These are phyloP conservation scores for Itoplectis maculator DNA, from an alignment of 2,888 invertebrate species.

Conservation along the genomic window DNA sequence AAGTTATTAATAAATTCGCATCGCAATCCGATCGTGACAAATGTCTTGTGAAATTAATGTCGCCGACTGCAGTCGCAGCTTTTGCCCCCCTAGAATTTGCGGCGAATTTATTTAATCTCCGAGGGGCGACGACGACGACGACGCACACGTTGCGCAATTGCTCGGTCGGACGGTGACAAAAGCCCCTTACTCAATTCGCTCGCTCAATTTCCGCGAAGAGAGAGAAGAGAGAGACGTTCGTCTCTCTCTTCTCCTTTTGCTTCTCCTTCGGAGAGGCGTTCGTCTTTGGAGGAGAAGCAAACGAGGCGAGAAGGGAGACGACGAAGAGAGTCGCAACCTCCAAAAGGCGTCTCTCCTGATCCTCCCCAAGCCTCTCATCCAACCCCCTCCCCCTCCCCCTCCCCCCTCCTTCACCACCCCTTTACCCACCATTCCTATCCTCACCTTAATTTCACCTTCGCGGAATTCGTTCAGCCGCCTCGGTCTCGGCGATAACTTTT, in stretches of 20 bases:
- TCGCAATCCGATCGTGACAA: neutral
- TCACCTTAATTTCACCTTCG: slow-evolving; percentile 61
- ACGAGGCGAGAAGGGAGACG: slow-evolving; percentile 3
- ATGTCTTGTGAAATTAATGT: neutral
- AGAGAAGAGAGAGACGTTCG: neutral
- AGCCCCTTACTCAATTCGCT: slow-evolving; percentile 31
- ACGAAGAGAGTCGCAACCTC: slow-evolving; percentile 36
- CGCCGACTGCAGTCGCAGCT: too few relatives aligned
- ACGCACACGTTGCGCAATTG: slow-evolving; percentile 35
- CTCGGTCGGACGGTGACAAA: slow-evolving; percentile 41
- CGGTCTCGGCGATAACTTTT: slow-evolving; percentile 63
- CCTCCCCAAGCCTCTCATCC: slow-evolving; percentile 13
- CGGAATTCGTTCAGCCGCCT: slow-evolving; percentile 52
- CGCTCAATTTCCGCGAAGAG: slow-evolving; percentile 39
- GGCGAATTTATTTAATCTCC: slow-evolving; percentile 6
- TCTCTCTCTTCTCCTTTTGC: too few relatives aligned
- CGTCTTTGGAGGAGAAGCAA: neutral
- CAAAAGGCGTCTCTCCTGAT: neutral
- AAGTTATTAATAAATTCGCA: slow-evolving; percentile 8
- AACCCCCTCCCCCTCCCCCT: too few relatives aligned
- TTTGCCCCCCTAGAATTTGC: neutral
- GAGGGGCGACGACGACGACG: slow-evolving; percentile 7
- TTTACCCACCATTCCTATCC: slow-evolving; percentile 33
- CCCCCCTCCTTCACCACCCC: too few relatives aligned
- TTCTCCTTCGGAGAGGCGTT: too few relatives aligned